phyloP scores from a whole-genome alignment of 1,140 invertebrate genomes.

The Drosophila serrata region DNA sequence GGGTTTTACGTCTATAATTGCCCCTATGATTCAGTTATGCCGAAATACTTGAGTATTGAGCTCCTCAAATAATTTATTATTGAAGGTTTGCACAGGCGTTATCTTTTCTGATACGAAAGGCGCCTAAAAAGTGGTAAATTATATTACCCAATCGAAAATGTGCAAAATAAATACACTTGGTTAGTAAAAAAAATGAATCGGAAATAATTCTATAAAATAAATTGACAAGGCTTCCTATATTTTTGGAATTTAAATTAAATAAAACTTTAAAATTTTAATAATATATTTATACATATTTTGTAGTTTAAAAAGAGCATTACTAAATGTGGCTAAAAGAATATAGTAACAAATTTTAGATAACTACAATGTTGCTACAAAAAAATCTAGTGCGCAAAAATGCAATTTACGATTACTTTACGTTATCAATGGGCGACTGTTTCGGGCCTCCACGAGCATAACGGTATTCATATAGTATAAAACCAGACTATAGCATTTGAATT shows the following conservation, averaged over 20 bases:
- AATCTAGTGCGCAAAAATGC: conserved; percentile 33
- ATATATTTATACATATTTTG: not conserved
- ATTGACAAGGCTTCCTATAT: not conserved
- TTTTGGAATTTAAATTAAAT: not conserved
- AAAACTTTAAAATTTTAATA: not conserved
- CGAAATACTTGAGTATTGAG: conserved; percentile 37
- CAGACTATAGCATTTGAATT: conserved; percentile 21
- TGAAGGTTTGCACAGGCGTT: conserved; percentile 33
- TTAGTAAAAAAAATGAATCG: no score
- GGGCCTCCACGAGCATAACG: conserved; percentile 23
- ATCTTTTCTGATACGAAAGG: conserved; percentile 33
- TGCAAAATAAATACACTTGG: conserved; percentile 16
- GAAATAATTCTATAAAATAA: not conserved
- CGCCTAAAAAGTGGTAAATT: conserved; percentile 16
- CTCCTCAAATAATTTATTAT: conserved; percentile 41
- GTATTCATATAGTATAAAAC: conserved; percentile 9
- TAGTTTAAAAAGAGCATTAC: not conserved
- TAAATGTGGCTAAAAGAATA: no score
- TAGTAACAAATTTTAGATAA: conserved; percentile 1
- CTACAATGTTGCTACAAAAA: conserved; percentile 34
- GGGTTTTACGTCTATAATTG: conserved; percentile 25
- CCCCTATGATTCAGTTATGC: conserved; percentile 35
- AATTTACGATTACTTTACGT: conserved; percentile 30
- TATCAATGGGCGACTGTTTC: conserved; percentile 35
- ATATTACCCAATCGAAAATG: conserved; percentile 18